Base-by-base conservation (phyloP, 1,140 invertebrate species). In the Drosophila sp. region DNA sequence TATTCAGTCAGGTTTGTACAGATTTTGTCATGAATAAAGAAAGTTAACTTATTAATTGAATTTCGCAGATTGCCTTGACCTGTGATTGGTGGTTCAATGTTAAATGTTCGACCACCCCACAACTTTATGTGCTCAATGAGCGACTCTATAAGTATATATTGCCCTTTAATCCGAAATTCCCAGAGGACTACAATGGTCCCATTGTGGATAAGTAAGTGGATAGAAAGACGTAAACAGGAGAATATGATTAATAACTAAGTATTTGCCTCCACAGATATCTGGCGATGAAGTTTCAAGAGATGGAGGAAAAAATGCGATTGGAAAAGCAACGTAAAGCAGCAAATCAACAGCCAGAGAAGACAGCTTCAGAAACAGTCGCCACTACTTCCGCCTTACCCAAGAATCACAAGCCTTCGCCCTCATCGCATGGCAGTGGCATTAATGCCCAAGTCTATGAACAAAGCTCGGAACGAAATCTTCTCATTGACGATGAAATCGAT, bases 11-110 rank as follows among this genome's bases (percentile, higher is more conserved):
- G 93, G 95, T 38, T 35, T 35, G 4, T 17, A 4, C 8, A 23
- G 11, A 56, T 0, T 7, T 30, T 0, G 5, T 27, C 17, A 68
- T 11, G 3, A 35, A 3, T 2, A 56, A n/a, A 25, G 10, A 7
- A 0, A 40, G n/a, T 17, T 10, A 4, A n/a, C 54, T 29, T 35
- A 66, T 2, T 6, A 47, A 40, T 33, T 11, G 8, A 38, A 3
- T 23, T 29, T 54, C 40, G 7, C 2, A 92, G 91, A 93, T 94
- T 54, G 94, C 94, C 0, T 87, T 96, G 10, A 97, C 96, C 0
- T 98, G 97, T 78, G 96, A 97, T 91, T 97, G 97, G 97, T 98
- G 97, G 97, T 98, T 97, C 92, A 98, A 97, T 89, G 96, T 97
- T 0, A 95, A 96, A 72, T 98, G 97, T 90, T 94, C 95, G 27